phyloP scores from a whole-genome alignment of 2,888 invertebrate genomes.

The Orgyia antiqua region DNA sequence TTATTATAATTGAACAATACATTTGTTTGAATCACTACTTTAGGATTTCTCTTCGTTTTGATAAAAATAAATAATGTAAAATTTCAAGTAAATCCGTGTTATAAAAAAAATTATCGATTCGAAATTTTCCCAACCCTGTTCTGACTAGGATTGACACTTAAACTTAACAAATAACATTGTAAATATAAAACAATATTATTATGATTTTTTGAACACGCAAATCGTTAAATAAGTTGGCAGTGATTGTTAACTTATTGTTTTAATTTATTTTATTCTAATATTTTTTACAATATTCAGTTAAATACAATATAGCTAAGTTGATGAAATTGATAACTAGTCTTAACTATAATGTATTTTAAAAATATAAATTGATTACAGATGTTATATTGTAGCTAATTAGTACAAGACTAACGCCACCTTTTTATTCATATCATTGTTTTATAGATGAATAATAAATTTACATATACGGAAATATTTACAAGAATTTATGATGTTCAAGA shows the following conservation, averaged over 20 bases:
- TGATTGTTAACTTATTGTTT: slow-evolving; percentile 49
- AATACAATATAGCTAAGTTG: slow-evolving; percentile 27
- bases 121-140: slow-evolving; percentile 64
- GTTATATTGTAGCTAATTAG: slow-evolving; percentile 6
- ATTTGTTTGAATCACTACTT: no score
- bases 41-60: no score
- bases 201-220: slow-evolving; percentile 34
- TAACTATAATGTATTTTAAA: slow-evolving; percentile 9
- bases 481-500: slow-evolving; percentile 11
- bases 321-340: slow-evolving; percentile 20
- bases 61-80: no score
- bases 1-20: no score
- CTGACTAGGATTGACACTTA: slow-evolving; percentile 74
- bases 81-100: no score
- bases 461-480: slow-evolving; percentile 27
- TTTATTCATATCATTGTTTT: neutral
- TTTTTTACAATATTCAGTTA: slow-evolving; percentile 34
- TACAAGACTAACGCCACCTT: neutral
- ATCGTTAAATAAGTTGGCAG: slow-evolving; percentile 58
- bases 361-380: slow-evolving; percentile 14
- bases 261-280: slow-evolving; percentile 17
- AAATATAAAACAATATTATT: slow-evolving; percentile 23
- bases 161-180: slow-evolving; percentile 32
- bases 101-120: slow-evolving; percentile 19
- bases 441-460: slow-evolving; percentile 14